phyloP scores from a whole-genome alignment of 2,888 invertebrate species.

The Philonicus albiceps region DNA sequence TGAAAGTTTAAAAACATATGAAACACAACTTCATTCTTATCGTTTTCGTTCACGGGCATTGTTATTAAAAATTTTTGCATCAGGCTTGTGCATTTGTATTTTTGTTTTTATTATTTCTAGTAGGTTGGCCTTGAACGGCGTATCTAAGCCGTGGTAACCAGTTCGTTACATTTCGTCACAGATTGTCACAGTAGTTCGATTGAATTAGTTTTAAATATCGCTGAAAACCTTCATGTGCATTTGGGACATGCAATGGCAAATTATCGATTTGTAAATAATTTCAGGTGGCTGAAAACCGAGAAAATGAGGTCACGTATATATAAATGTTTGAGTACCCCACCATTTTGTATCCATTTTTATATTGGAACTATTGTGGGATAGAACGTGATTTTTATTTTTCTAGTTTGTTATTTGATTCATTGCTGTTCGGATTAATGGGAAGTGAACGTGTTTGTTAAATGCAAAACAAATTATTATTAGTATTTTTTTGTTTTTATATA shows the following conservation, averaged over 20 bases:
- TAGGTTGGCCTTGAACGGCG: not conserved
- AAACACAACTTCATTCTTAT: not conserved
- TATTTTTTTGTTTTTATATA: too few relatives aligned
- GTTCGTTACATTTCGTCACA: not conserved
- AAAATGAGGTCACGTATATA: not conserved
- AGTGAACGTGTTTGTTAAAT: not conserved
- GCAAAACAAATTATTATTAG: too few relatives aligned
- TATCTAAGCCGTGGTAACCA: not conserved
- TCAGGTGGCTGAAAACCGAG: not conserved
- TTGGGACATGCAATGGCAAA: not conserved
- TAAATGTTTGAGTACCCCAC: not conserved
- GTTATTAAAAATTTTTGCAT: not conserved
- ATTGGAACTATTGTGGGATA: not conserved
- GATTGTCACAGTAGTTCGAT: not conserved
- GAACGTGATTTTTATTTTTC: not conserved
- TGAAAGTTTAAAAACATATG: not conserved
- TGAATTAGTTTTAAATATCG: not conserved
- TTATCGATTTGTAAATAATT: not conserved
- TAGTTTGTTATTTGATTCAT: not conserved
- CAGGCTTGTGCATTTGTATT: not conserved
- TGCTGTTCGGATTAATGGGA: not conserved
- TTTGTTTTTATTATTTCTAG: too few relatives aligned
- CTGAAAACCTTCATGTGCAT: not conserved
- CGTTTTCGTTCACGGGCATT: not conserved
- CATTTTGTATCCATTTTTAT: not conserved